Evolutionary conservation across 2,888 invertebrate genomes (phyloP).

Genomic region (Pseudeuparius sepicola): DNA sequence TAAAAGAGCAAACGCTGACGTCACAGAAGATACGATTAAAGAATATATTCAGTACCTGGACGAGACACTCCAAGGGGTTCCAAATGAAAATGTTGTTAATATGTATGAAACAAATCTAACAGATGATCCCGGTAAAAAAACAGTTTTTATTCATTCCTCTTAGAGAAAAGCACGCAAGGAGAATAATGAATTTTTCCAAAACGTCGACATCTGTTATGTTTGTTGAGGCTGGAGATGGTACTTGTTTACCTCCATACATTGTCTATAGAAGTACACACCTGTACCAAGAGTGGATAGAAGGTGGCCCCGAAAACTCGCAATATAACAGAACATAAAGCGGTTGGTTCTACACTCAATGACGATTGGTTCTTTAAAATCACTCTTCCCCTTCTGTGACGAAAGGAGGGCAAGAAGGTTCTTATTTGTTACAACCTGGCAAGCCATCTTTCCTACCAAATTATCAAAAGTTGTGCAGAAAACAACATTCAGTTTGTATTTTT

Average conservation of each 20-base stretch:
- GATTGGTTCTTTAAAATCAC: constrained; percentile 23
- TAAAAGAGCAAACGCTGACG: constrained; percentile 12
- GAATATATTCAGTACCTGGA: no score
- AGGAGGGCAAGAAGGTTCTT: constrained; percentile 25
- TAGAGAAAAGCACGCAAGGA: constrained; percentile 10
- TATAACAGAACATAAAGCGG: constrained; percentile 3
- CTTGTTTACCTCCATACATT: constrained; percentile 27
- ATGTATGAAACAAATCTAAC: constrained; percentile 13
- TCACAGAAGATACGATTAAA: no score
- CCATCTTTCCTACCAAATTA: constrained; percentile 24
- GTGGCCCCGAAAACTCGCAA: not conserved
- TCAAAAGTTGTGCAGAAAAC: constrained; percentile 27
- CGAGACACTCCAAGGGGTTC: no score
- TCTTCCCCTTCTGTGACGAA: constrained; percentile 24
- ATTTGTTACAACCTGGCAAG: constrained; percentile 30
- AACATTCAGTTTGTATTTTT: constrained; percentile 28
- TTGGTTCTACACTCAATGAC: constrained; percentile 17
- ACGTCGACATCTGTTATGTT: constrained; percentile 17
- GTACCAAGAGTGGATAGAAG: constrained; percentile 7
- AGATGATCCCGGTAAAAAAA: constrained; percentile 12
- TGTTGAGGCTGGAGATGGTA: constrained; percentile 24
- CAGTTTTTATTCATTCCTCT: no score
- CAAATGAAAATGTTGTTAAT: constrained; percentile 14
- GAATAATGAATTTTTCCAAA: constrained; percentile 16
- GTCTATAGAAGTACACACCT: constrained; percentile 14